These are phyloP conservation scores for Cuniculus paca DNA, from an alignment of 2,797 vertebrate genomes.

Conservation along the genomic window DNA sequence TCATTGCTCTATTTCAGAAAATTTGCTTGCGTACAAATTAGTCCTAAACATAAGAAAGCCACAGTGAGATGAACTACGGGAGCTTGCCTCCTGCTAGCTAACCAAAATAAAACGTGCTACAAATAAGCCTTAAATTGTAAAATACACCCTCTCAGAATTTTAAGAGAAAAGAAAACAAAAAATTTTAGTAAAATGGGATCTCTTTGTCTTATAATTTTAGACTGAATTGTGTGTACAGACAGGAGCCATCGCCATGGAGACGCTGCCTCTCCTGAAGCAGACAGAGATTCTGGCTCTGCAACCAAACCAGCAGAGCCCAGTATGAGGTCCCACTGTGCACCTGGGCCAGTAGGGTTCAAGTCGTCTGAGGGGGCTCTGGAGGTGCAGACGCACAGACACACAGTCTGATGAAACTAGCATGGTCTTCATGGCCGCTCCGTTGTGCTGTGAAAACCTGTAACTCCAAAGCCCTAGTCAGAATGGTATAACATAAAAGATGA, in stretches of 20 bases:
- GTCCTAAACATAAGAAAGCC: background rate
- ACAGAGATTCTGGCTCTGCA: constrained; percentile 64
- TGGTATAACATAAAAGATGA: constrained; percentile 72
- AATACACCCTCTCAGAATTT: background rate
- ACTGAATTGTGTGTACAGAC: background rate
- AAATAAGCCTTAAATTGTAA: background rate
- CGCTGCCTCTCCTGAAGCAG: background rate
- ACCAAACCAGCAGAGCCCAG: constrained; percentile 57
- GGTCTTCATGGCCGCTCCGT: constrained; percentile 72
- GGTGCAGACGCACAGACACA: background rate
- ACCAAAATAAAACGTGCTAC: background rate
- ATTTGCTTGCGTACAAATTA: constrained; percentile 27
- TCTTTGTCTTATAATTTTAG: background rate
- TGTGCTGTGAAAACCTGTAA: constrained; percentile 77
- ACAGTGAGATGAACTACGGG: background rate
- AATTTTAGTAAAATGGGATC: constrained; percentile 17
- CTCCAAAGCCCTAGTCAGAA: constrained; percentile 77
- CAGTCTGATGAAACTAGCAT: background rate
- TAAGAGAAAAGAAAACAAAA: constrained; percentile 14
- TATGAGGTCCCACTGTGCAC: constrained; percentile 34
- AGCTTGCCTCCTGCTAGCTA: background rate
- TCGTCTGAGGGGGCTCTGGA: constrained; percentile 76
- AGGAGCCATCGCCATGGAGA: background rate
- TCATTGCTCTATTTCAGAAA: background rate
- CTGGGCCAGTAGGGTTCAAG: background rate